A percentile compares a stretch with the other conserved stretches of the same genome.
phyloP scores from a whole-genome alignment of 2,113 vertebrate genomes.

The Egretta garzetta region DNA sequence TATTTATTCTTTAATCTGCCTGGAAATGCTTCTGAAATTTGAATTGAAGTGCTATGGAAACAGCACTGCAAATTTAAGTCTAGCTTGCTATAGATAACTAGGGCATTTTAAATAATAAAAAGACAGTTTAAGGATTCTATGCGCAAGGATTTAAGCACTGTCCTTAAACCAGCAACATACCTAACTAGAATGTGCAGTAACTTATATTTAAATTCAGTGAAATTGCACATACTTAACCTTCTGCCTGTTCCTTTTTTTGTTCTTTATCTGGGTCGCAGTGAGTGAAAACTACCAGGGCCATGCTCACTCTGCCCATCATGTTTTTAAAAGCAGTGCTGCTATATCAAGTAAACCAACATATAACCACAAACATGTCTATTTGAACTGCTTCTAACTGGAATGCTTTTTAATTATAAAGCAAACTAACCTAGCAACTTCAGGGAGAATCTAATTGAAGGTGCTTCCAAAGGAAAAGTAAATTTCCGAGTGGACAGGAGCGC shows the following conservation, averaged over 20 bases:
- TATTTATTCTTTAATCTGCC: neutral
- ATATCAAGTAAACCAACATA: neutral
- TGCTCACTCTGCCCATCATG: too few species aligned
- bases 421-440: neutral
- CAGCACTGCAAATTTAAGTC: neutral
- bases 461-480: neutral
- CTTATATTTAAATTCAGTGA: neutral
- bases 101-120: neutral
- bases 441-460: neutral
- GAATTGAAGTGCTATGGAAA: neutral
- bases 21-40: neutral
- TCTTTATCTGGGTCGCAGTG: neutral
- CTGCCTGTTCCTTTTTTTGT: neutral
- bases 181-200: neutral
- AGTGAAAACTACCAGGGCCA: neutral
- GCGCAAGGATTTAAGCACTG: neutral
- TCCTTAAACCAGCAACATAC: neutral
- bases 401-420: neutral
- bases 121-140: neutral
- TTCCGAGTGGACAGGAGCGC: neutral
- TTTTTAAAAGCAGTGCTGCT: neutral
- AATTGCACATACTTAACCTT: neutral
- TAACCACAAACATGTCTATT: neutral
- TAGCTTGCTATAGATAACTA: neutral
- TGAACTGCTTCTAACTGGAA: neutral